Evolutionary conservation across 2,113 vertebrate species (phyloP).

Genomic region (Calidris pygmaea): DNA sequence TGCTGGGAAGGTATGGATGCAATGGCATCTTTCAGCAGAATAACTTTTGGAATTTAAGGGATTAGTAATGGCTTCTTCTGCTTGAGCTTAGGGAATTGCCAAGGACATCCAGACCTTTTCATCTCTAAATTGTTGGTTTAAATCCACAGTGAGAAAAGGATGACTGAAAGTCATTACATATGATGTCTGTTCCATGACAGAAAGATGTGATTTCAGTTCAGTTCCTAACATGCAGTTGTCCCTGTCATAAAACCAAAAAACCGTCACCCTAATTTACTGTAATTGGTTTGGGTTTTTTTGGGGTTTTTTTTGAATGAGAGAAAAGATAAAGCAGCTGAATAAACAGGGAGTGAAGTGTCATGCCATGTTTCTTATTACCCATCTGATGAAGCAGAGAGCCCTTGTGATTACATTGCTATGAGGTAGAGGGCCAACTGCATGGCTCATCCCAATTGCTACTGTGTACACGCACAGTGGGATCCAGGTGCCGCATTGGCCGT

Average conservation of each 20-base stretch:
- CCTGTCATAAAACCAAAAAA: neutral
- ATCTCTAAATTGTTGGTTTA: neutral
- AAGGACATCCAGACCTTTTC: neutral
- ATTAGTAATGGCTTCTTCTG: neutral
- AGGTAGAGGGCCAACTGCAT: accelerated
- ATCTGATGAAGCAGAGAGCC: neutral
- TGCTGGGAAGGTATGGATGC: neutral
- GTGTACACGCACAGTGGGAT: neutral
- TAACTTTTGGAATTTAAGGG: neutral
- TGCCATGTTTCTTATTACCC: neutral
- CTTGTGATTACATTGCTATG: neutral
- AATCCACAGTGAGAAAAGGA: neutral
- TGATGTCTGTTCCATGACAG: neutral
- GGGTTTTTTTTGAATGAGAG: neutral
- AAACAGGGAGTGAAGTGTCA: neutral
- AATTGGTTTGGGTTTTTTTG: neutral
- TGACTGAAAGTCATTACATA: neutral
- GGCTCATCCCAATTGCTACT: neutral
- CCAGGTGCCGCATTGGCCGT: accelerated
- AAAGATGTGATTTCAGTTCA: neutral
- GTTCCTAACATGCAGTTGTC: neutral
- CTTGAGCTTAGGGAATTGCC: neutral
- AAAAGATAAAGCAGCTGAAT: neutral
- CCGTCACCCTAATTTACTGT: accelerated
- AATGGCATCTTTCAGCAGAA: neutral